These are phyloP conservation scores for Achatina immaculata DNA, from an alignment of 1,140 invertebrate genomes.

Conservation along the genomic window DNA sequence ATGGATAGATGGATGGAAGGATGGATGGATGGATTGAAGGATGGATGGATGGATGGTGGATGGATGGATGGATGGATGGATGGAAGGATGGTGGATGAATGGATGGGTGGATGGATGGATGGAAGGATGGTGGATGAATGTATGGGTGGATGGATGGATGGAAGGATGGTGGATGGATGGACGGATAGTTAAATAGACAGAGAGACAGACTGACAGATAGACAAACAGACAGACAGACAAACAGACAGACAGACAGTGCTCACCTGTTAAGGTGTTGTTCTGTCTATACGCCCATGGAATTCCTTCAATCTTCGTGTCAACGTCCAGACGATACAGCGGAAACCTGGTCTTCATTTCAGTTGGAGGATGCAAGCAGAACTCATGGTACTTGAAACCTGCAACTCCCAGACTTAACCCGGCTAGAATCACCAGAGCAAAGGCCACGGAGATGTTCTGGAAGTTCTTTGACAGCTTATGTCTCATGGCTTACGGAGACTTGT, in stretches of 20 bases:
- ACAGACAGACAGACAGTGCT: constrained; percentile 36
- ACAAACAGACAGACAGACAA: constrained; percentile 26
- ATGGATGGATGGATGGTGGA: background rate
- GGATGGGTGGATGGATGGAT: background rate
- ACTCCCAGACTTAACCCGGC: too few species aligned
- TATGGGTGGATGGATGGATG: background rate
- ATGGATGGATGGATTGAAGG: background rate
- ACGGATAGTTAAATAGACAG: background rate
- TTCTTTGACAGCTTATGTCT: too few species aligned
- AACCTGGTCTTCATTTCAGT: constrained; percentile 32
- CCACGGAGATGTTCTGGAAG: too few species aligned
- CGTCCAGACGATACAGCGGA: constrained; percentile 24
- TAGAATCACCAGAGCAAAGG: too few species aligned
- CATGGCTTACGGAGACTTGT: too few species aligned
- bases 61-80: background rate
- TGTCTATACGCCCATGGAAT: constrained; percentile 33
- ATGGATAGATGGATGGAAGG: background rate
- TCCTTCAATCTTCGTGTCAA: constrained; percentile 29
- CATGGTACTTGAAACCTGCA: constrained; percentile 33
- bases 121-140: background rate
- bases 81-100: background rate
- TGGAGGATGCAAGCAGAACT: constrained; percentile 14
- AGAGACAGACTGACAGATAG: background rate
- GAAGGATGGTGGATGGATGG: constrained; percentile 13
- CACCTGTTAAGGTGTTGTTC: constrained; percentile 29